Evolutionary conservation across 2,113 vertebrate species (phyloP).

Genomic region (Odobenus rosmarus): DNA sequence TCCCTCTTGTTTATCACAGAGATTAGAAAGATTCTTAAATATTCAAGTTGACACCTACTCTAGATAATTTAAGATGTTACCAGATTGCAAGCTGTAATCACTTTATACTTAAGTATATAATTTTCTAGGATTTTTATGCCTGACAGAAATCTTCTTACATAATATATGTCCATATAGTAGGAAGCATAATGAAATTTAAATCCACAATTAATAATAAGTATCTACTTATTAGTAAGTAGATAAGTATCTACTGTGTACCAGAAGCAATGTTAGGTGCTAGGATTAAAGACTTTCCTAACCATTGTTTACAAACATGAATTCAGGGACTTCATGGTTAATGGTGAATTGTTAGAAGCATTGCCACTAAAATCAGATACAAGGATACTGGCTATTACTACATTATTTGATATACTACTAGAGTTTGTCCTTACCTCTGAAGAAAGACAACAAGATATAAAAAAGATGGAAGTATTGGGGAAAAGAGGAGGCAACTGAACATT

Average conservation of each 20-base stretch:
- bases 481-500: neutral
- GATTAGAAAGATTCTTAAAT: slow-evolving; percentile 52
- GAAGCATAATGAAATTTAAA: slow-evolving; percentile 46
- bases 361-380: neutral
- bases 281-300: neutral
- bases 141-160: neutral
- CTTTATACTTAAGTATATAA: slow-evolving; percentile 30
- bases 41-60: slow-evolving; percentile 47
- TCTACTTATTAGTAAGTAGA: neutral
- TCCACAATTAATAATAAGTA: slow-evolving; percentile 5
- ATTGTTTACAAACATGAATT: neutral
- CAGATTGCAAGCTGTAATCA: slow-evolving; percentile 51
- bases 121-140: slow-evolving; percentile 35
- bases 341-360: neutral
- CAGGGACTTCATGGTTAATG: neutral
- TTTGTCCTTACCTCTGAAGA: neutral
- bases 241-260: neutral
- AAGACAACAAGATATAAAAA: neutral
- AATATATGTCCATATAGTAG: neutral
- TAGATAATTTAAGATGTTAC: slow-evolving; percentile 43
- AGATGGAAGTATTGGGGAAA: neutral
- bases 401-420: neutral
- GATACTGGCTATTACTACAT: neutral
- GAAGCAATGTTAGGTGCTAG: neutral
- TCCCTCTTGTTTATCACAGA: slow-evolving; percentile 38